A percentile compares a stretch with the other conserved stretches of the same genome.
Evolutionary conservation across 2,797 vertebrate genomes (phyloP).

Genomic region (Danio jaintianensis): DNA sequence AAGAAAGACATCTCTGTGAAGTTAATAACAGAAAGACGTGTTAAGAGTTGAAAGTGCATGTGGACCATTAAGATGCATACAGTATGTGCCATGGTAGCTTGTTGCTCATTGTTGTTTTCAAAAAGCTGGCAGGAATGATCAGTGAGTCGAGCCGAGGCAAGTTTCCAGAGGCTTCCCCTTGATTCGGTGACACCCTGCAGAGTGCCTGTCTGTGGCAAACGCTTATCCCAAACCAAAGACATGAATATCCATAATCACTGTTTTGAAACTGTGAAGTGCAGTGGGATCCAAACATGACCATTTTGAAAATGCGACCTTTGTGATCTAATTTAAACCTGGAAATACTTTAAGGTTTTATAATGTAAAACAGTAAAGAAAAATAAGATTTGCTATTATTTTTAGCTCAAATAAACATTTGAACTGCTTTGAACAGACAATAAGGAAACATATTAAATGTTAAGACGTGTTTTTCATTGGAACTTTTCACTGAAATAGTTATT

Average conservation of each 20-base stretch:
- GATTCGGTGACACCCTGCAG: conserved; percentile 45
- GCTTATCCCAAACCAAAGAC: not conserved
- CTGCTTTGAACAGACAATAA: not conserved
- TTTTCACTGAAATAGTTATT: conserved; percentile 12
- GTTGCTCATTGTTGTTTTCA: conserved; percentile 48
- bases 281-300: not conserved
- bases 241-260: conserved; percentile 6
- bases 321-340: not conserved
- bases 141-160: conserved; percentile 38
- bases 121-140: conserved; percentile 53
- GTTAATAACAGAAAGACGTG: conserved; percentile 21
- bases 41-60: conserved; percentile 30
- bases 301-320: not conserved
- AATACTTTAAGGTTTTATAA: not conserved
- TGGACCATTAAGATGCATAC: conserved; percentile 10
- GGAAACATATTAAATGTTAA: not conserved
- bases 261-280: conserved; percentile 19
- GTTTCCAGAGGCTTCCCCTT: conserved; percentile 50
- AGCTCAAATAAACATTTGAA: not conserved
- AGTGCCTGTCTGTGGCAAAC: conserved; percentile 41
- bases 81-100: conserved; percentile 2
- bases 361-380: not conserved
- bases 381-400: not conserved
- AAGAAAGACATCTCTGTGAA: conserved; percentile 2
- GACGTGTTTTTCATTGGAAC: not conserved